These are phyloP conservation scores for Cecropterus lyciades DNA, from an alignment of 1,140 invertebrate species.

Conservation along the genomic window DNA sequence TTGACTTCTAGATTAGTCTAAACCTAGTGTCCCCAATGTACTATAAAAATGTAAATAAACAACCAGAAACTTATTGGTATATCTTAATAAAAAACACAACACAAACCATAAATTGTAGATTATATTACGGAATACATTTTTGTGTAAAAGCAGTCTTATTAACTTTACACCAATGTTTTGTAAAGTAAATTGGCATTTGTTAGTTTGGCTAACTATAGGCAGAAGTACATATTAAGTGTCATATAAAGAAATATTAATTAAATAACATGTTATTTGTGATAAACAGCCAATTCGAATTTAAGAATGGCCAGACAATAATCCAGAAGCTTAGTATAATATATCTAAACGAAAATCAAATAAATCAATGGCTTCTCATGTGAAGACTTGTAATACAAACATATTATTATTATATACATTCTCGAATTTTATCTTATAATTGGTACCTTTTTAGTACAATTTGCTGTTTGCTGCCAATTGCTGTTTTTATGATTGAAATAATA, in stretches of 20 bases:
- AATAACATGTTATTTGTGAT: slow-evolving; percentile 14
- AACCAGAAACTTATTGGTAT: slow-evolving; percentile 4
- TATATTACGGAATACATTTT: slow-evolving; percentile 14
- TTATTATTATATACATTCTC: slow-evolving; percentile 1
- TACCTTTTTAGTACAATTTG: no score
- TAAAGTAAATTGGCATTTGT: slow-evolving; percentile 16
- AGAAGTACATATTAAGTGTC: not conserved
- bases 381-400: no score
- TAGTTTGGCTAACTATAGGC: slow-evolving; percentile 13
- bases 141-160: slow-evolving; percentile 27
- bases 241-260: not conserved
- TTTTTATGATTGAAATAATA: no score
- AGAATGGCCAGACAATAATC: slow-evolving; percentile 6
- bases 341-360: no score
- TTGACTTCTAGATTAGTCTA: not conserved
- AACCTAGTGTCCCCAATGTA: not conserved
- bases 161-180: slow-evolving; percentile 15
- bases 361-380: no score
- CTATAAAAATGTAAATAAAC: slow-evolving; percentile 13
- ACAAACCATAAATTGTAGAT: slow-evolving; percentile 13
- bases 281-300: slow-evolving; percentile 5
- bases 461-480: no score
- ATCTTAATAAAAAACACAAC: slow-evolving; percentile 18
- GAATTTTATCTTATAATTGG: no score
- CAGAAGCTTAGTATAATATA: not conserved